Evolutionary conservation across 2,888 invertebrate genomes (phyloP), one percentile per base, ranked within the genome.

Genomic region (Metalampra italica): DNA sequence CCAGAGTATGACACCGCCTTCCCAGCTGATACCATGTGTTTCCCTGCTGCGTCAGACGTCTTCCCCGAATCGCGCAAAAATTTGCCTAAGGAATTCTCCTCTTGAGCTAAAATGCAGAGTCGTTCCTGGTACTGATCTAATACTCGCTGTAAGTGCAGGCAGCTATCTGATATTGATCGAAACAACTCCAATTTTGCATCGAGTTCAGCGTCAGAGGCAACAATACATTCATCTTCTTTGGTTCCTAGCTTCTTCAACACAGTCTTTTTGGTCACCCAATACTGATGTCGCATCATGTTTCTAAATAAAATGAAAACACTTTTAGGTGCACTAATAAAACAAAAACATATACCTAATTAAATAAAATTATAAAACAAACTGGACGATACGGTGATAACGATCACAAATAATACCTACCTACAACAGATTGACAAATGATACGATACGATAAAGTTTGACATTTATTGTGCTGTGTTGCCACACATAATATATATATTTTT

Each of bases 191-290:
- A 91, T 90, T 99, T 99, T 4, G 98, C 95, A 87, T 99, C 99
- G 30, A 99, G 90, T 73, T 98, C 97, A 0, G 98, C 95, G 85
- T 99, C 99, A 0, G 98, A 98, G 11, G 98, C 94, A 22, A 98
- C 94, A 58, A 99, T 94, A 87, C 97, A 97, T 61, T 98, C 98
- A 78, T 99, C 99, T 88, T 99, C 98, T 89, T 98, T 98, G 65
- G 96, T 95, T 32, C 98, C 98, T 45, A 99, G 90, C 88, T 97
- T 98, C 69, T 96, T 92, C 60, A 97, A 93, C 42, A 99, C 95
- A 50, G 96, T 94, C 84, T 98, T 98, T 78, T 98, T 99, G 7
- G 99, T 98, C 49, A 98, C 95, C 98, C 98, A 99, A 84, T 97
- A 99, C 64, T 98, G 97, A 83, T 98, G 97, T 80, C 97, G 97